Evolutionary conservation across 37 sponge, comb jelly and placozoan genomes (phyloP).

Genomic region (Crambe crambe): DNA sequence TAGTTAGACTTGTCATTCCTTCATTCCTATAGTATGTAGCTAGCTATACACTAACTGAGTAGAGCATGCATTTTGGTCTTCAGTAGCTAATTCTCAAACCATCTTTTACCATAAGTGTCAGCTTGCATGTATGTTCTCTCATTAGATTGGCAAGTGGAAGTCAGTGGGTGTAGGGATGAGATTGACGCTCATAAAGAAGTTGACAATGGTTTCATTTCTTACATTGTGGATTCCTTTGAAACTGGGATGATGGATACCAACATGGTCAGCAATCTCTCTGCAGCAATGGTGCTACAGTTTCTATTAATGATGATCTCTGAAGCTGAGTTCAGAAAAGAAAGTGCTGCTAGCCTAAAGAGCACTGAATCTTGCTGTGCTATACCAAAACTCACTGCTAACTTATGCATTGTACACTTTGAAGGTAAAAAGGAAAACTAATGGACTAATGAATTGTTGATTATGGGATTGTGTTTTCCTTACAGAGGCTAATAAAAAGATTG

Average conservation of each 20-base stretch:
- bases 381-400: background rate
- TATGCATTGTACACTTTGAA: background rate
- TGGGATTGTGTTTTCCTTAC: background rate
- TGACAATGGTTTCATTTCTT: background rate
- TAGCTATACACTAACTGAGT: too few relatives aligned
- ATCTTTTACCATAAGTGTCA: too few relatives aligned
- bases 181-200: background rate
- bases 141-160: background rate
- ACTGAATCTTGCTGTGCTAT: background rate
- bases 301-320: background rate
- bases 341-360: background rate
- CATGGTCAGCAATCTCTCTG: constrained; percentile 1
- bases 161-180: background rate
- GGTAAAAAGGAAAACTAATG: background rate
- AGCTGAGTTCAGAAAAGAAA: constrained; percentile 1
- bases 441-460: too few relatives aligned
- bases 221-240: background rate
- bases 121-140: too few relatives aligned
- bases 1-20: too few relatives aligned
- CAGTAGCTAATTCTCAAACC: too few relatives aligned
- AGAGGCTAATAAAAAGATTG: background rate
- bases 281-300: background rate
- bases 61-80: too few relatives aligned
- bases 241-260: background rate
- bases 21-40: too few relatives aligned